Conservation (phyloP, 2,113 vertebrate species). For the Tragelaphus scriptus region DNA sequence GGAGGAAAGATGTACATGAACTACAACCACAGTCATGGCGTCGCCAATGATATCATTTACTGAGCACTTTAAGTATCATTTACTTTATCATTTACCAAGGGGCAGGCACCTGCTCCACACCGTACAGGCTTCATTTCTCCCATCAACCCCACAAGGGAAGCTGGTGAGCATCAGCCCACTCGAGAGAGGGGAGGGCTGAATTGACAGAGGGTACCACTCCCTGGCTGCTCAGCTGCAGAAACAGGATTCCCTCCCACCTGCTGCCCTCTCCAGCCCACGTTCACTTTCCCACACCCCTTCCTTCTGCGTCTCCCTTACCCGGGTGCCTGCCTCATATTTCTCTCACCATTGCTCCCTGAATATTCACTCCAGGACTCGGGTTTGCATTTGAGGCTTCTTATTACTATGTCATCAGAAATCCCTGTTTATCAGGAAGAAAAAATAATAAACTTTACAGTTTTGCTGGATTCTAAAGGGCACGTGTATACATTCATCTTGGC, state of each 20-base stretch:
- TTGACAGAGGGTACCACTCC: neutral
- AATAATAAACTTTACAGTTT: neutral
- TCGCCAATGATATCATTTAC: rapidly evolving
- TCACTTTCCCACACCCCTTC: rapidly evolving
- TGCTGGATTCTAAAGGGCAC: neutral
- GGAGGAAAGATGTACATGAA: neutral
- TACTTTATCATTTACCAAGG: neutral
- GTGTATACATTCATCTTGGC: neutral
- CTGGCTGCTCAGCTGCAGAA: neutral
- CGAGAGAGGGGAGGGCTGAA: neutral
- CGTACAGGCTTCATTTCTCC: rapidly evolving
- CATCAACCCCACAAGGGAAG: neutral
- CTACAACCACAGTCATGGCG: rapidly evolving
- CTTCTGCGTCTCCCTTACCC: neutral
- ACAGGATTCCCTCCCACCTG: neutral
- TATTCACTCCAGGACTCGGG: neutral
- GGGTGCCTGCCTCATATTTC: too few species aligned
- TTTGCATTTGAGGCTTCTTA: neutral
- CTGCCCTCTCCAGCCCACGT: neutral
- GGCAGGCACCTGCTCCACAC: neutral
- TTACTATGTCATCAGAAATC: neutral
- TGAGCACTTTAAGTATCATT: neutral
- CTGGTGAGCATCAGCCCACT: neutral
- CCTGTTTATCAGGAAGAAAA: neutral
- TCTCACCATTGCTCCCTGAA: neutral